These are phyloP conservation scores for Poeciliopsis retropinna DNA, from an alignment of 2,113 vertebrate species.

Conservation along the genomic window DNA sequence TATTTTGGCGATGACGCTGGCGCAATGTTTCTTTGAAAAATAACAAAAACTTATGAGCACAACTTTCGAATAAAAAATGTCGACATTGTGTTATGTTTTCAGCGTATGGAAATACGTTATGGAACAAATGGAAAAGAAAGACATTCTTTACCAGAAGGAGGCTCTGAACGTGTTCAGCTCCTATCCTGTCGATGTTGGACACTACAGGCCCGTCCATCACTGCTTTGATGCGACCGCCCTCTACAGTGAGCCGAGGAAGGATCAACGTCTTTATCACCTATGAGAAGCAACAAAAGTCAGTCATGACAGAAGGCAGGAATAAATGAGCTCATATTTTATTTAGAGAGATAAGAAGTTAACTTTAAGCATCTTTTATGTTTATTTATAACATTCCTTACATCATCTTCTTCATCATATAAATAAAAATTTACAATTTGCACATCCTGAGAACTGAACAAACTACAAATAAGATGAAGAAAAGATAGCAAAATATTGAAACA, in stretches of 20 bases:
- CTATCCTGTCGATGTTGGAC: slow-evolving; percentile 92
- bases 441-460: too few relatives aligned
- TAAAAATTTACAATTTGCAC: too few relatives aligned
- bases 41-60: background rate
- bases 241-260: slow-evolving; percentile 85
- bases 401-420: too few relatives aligned
- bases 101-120: background rate
- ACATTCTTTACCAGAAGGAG: slow-evolving; percentile 84
- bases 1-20: slow-evolving; percentile 89
- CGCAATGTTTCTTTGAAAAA: slow-evolving; percentile 88
- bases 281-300: slow-evolving; percentile 6
- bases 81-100: background rate
- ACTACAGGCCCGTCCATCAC: slow-evolving; percentile 89
- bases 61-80: background rate
- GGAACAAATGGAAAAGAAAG: too few relatives aligned
- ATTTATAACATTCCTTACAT: background rate
- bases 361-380: background rate
- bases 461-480: too few relatives aligned
- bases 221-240: slow-evolving; percentile 87
- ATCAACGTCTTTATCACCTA: slow-evolving; percentile 94
- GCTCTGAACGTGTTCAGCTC: slow-evolving; percentile 91
- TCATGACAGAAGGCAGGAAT: background rate
- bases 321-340: background rate
- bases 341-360: background rate
- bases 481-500: background rate